Evolutionary conservation across 2,797 vertebrate species (phyloP).

Genomic region (Hippopotamyrus pictus): DNA sequence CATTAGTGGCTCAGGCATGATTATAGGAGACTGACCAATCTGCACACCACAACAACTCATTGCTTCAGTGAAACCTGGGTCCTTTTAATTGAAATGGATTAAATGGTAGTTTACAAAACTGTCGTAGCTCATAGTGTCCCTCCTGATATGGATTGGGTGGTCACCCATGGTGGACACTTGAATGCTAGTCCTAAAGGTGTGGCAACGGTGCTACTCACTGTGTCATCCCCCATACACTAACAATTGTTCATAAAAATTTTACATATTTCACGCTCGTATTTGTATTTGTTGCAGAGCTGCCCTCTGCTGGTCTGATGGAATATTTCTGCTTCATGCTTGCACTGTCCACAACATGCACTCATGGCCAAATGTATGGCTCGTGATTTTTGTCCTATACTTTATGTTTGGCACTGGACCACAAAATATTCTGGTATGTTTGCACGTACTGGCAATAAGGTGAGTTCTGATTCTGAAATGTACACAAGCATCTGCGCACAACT

Average conservation of each 20-base stretch:
- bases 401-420: background rate
- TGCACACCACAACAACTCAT: background rate
- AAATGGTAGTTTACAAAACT: background rate
- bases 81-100: background rate
- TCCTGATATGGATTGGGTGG: background rate
- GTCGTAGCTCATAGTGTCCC: background rate
- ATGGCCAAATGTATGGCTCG: background rate
- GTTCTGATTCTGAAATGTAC: background rate
- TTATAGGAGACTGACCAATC: background rate
- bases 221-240: background rate
- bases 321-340: background rate
- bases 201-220: background rate
- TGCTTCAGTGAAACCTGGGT: background rate
- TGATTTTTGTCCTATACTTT: background rate
- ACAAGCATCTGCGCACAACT: background rate
- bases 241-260: background rate
- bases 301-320: background rate
- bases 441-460: background rate
- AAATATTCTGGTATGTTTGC: background rate
- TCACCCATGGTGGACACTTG: background rate
- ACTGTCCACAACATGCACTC: background rate
- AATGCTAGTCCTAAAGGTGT: background rate
- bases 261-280: background rate
- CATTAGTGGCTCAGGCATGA: background rate
- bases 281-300: background rate